phyloP scores from a whole-genome alignment of 2,797 vertebrate genomes.

The Megaceryle alcyon region DNA sequence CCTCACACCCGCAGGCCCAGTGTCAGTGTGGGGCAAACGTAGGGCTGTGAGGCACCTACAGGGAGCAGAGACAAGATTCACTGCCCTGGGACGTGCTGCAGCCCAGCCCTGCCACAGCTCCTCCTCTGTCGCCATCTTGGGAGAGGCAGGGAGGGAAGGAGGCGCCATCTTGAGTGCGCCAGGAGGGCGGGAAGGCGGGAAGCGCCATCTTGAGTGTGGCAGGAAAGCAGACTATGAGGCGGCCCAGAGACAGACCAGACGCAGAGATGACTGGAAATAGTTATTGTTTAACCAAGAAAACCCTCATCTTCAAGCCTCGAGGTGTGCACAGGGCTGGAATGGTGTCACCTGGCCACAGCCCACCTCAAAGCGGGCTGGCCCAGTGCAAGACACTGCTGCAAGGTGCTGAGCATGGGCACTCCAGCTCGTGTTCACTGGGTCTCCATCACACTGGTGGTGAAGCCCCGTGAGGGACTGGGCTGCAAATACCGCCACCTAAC shows the following conservation, averaged over 20 bases:
- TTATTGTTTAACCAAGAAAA: background rate
- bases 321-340: fast-evolving
- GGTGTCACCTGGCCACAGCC: fast-evolving
- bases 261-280: background rate
- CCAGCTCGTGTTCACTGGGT: fast-evolving
- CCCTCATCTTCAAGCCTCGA: background rate
- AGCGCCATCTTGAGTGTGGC: background rate
- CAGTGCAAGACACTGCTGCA: background rate
- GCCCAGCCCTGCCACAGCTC: constrained; percentile 41
- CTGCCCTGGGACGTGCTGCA: fast-evolving
- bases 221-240: no score
- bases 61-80: fast-evolving
- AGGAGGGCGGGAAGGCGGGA: fast-evolving
- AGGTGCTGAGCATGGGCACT: fast-evolving
- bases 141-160: background rate
- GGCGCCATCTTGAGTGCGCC: background rate
- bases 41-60: fast-evolving
- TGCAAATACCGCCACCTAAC: background rate
- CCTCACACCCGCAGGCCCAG: fast-evolving
- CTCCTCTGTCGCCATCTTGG: background rate
- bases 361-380: background rate
- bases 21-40: fast-evolving
- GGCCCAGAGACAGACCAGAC: background rate
- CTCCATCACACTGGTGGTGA: background rate
- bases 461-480: background rate